A percentile compares a stretch with the other conserved stretches of the same genome.
Conservation (phyloP, 2,888 invertebrate genomes). For the Rhaphigaster nebulosa region DNA sequence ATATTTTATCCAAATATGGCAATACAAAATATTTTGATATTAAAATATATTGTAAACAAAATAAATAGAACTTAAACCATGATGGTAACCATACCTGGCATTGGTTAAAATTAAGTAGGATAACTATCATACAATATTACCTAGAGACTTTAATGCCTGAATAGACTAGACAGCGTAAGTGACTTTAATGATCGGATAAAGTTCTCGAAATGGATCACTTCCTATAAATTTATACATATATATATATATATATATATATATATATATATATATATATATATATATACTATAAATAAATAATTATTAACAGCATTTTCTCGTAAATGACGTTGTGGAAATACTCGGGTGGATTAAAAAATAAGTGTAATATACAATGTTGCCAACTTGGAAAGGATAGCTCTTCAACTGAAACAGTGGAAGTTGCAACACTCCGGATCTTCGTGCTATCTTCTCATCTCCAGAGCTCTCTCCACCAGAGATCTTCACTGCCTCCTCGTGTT, state of each 20-base stretch:
- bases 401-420: slow-evolving; percentile 43
- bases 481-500: slow-evolving; percentile 36
- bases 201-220: not conserved
- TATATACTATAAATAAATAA: too few relatives aligned
- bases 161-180: not conserved
- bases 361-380: not conserved
- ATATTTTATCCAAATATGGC: too few relatives aligned
- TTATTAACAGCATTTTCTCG: not conserved
- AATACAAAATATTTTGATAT: not conserved
- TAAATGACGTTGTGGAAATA: not conserved
- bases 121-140: not conserved
- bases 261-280: not conserved
- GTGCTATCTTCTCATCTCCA: slow-evolving; percentile 14
- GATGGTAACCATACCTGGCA: not conserved
- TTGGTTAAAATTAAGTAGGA: not conserved
- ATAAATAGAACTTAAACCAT: not conserved
- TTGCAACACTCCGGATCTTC: slow-evolving; percentile 49
- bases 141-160: not conserved
- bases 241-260: too few relatives aligned
- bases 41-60: not conserved
- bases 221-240: too few relatives aligned
- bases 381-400: slow-evolving; percentile 41
- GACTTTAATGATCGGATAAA: not conserved
- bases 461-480: slow-evolving; percentile 44
- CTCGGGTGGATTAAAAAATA: not conserved